These are phyloP conservation scores for Benthosema pterotum DNA, from an alignment of 2,797 vertebrate species.

Conservation along the genomic window DNA sequence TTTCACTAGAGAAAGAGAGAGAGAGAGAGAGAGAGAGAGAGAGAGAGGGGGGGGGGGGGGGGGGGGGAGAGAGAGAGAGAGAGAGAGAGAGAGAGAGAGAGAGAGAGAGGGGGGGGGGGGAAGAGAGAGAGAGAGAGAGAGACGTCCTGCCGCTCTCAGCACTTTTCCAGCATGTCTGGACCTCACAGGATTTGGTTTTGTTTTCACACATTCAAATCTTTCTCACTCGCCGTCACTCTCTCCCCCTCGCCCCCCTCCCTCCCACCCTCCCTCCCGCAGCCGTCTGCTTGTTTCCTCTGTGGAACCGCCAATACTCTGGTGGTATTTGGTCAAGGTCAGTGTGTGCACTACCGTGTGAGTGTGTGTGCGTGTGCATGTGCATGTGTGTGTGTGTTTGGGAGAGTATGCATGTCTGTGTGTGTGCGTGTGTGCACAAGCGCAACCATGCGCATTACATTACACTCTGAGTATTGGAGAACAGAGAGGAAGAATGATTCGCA, in stretches of 20 bases:
- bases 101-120: too few species aligned
- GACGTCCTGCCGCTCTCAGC: slow-evolving; percentile 36
- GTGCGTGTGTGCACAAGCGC: too few species aligned
- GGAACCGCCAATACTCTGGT: slow-evolving; percentile 13
- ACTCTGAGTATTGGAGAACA: background rate
- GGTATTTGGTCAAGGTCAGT: slow-evolving; percentile 33
- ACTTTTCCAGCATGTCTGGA: slow-evolving; percentile 27
- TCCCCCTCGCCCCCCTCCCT: background rate
- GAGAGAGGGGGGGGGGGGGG: too few species aligned
- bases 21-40: too few species aligned
- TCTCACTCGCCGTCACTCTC: slow-evolving; percentile 6
- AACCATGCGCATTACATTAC: too few species aligned
- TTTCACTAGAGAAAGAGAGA: background rate
- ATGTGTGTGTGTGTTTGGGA: too few species aligned
- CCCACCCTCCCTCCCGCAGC: background rate
- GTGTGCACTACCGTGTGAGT: background rate
- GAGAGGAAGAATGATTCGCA: slow-evolving; percentile 24
- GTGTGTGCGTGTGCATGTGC: too few species aligned
- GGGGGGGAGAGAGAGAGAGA: too few species aligned
- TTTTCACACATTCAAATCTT: slow-evolving; percentile 41
- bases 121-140: too few species aligned
- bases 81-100: too few species aligned
- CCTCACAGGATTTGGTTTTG: slow-evolving; percentile 28
- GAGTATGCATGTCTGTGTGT: too few species aligned
- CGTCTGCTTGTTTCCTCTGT: background rate